A percentile compares a stretch with the other conserved stretches of the same genome.
phyloP scores from a whole-genome alignment of 2,113 vertebrate species.

The Pelobates fuscus region DNA sequence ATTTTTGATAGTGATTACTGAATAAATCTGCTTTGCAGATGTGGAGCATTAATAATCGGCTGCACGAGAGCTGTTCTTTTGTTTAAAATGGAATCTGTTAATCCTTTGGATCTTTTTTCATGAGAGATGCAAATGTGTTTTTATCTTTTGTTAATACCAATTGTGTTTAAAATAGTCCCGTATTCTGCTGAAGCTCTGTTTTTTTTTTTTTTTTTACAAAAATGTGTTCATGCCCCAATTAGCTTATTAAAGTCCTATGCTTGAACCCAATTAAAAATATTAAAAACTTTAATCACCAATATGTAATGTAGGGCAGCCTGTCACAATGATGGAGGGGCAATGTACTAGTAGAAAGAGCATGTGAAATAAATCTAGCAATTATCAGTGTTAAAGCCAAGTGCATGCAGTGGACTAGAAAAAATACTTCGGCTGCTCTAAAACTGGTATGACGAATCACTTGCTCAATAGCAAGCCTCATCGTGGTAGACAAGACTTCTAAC shows the following conservation, averaged over 20 bases:
- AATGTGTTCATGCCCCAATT: slow-evolving; percentile 1
- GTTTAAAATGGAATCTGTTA: slow-evolving; percentile 44
- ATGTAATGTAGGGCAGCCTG: background rate
- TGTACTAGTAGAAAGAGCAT: background rate
- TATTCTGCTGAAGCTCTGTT: background rate
- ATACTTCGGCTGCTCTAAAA: too few relatives aligned
- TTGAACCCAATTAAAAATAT: slow-evolving; percentile 21
- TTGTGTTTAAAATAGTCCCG: slow-evolving; percentile 17
- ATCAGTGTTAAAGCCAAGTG: background rate
- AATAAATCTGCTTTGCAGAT: slow-evolving; percentile 43
- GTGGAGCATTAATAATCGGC: slow-evolving; percentile 39
- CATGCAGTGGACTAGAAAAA: background rate
- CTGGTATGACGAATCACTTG: too few relatives aligned
- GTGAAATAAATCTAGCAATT: slow-evolving; percentile 1
- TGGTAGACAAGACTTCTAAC: too few relatives aligned
- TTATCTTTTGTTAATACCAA: slow-evolving; percentile 38
- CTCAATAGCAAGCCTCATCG: too few relatives aligned
- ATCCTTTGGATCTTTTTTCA: slow-evolving; percentile 44
- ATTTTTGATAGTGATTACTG: slow-evolving; percentile 40
- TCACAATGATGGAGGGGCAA: background rate
- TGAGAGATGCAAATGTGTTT: slow-evolving; percentile 44
- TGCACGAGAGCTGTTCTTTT: slow-evolving; percentile 38
- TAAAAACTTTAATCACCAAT: slow-evolving; percentile 6
- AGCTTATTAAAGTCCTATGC: background rate
- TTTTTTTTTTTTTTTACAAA: background rate